Evolutionary conservation across 2,113 vertebrate species (phyloP), one percentile per base, ranked within the genome.

Genomic region (Cryptomyrus ogoouensis): DNA sequence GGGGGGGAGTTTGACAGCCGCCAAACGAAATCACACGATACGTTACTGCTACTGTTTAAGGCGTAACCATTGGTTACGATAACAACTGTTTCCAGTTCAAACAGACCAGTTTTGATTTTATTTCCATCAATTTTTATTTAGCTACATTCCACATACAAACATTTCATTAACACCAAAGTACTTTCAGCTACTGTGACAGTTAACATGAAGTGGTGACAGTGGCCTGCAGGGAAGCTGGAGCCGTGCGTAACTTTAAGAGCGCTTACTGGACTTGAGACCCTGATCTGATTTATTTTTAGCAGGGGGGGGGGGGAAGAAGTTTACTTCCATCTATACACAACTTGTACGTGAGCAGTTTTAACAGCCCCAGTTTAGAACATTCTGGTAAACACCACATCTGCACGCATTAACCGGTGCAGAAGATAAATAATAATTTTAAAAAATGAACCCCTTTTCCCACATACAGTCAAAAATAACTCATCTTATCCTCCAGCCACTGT

Each of bases 401-500:
- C 49, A 88, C 80, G 91, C 89, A 91, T 91, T 87, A 88, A 24
- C 56, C 77, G 2, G 52, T 27, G 39, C 31, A 84, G 46, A 90
- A 90, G 87, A 83, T 52, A 80, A 27, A 83, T 80, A 53, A 87
- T 27, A 35, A 27, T 3, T 35, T 35, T 1, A 90, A 88, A 15
- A 31, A 70, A 31, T 31, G n/a, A 70, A 4, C 83, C 90, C 91
- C 91, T 94, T 94, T 87, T 31, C 93, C 91, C 91, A 93, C 91
- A 93, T 88, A 91, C 89, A 89, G 90, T 91, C 52, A 3, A 92
- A 94, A 94, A 94, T 93, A 94, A 91, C 91, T 92, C 84, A 85
- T 90, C 92, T 94, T 91, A 92, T 94, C 91, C 66, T 91, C 93
- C 83, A 89, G 92, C 90, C 90, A 88, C 80, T 89, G 93, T 92